Conservation (phyloP, 2,888 invertebrate species). For the Leucania comma region DNA sequence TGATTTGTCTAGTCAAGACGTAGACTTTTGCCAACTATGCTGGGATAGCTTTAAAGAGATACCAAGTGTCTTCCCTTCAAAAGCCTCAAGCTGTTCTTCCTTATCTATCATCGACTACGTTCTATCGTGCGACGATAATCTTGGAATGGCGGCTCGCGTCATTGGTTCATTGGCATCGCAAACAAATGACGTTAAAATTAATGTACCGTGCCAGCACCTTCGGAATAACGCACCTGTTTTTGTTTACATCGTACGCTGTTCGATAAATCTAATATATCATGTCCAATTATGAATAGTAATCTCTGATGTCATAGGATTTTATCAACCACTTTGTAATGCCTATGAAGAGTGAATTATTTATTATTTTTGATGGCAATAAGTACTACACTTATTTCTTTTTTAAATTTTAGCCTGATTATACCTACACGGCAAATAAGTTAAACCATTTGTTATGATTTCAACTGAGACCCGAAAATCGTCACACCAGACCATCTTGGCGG, state of each 20-base stretch:
- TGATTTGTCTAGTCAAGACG: not conserved
- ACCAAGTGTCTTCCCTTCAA: constrained; percentile 3
- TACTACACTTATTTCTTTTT: no score
- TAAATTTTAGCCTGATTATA: no score
- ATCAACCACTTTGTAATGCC: constrained; percentile 15
- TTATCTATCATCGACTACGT: constrained; percentile 8
- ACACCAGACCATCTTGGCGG: no score
- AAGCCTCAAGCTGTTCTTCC: constrained; percentile 4
- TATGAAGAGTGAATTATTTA: not conserved
- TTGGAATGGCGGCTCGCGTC: constrained; percentile 21
- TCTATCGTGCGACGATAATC: constrained; percentile 34
- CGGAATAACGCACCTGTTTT: constrained; percentile 23
- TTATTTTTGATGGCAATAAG: no score
- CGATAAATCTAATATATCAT: constrained; percentile 35
- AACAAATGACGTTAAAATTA: constrained; percentile 29
- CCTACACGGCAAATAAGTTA: no score
- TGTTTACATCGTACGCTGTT: constrained; percentile 27
- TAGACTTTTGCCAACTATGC: constrained; percentile 24
- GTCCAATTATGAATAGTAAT: constrained; percentile 33
- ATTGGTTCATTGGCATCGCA: constrained; percentile 39
- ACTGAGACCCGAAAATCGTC: no score
- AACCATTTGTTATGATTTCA: no score
- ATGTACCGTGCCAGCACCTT: constrained; percentile 47
- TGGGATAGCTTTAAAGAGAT: not conserved
- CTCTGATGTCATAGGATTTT: constrained; percentile 22